Evolutionary conservation across 2,888 invertebrate genomes (phyloP).

Genomic region (Rutpela maculata): DNA sequence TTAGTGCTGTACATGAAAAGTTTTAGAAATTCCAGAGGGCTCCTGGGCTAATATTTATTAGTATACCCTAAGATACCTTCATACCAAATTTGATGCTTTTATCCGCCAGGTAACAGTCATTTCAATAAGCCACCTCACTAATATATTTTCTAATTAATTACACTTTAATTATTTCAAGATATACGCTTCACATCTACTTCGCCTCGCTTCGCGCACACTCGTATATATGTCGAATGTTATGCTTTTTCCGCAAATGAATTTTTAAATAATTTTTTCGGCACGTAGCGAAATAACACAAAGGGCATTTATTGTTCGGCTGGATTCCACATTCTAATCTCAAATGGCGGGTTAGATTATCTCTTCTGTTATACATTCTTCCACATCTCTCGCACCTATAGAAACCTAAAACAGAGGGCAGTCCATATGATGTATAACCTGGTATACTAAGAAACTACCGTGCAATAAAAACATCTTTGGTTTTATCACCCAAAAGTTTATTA

Average conservation of each 20-base stretch:
- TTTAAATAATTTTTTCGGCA: slow-evolving; percentile 20
- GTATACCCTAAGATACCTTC: too few relatives aligned
- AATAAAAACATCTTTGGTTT: background rate
- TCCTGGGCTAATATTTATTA: too few relatives aligned
- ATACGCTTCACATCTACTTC: too few relatives aligned
- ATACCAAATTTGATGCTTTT: too few relatives aligned
- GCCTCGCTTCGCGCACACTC: too few relatives aligned
- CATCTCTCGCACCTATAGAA: slow-evolving; percentile 17
- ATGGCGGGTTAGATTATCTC: slow-evolving; percentile 25
- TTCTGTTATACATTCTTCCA: slow-evolving; percentile 14
- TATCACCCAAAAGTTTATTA: too few relatives aligned
- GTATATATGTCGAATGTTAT: background rate
- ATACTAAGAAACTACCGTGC: background rate
- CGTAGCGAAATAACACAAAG: slow-evolving; percentile 20
- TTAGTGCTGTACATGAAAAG: too few relatives aligned
- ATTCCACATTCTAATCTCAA: slow-evolving; percentile 25
- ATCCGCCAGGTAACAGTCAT: too few relatives aligned
- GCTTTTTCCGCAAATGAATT: slow-evolving; percentile 21
- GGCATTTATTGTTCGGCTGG: slow-evolving; percentile 2
- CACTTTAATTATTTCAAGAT: too few relatives aligned
- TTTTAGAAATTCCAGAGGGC: too few relatives aligned
- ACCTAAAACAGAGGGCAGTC: background rate
- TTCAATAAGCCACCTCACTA: too few relatives aligned
- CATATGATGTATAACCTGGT: background rate
- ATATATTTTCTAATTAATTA: too few relatives aligned